Evolutionary conservation across 35 echinoderm and acorn worm genomes (phyloP), one percentile per base, ranked within the genome.

Genomic region (Eucidaris tribuloides): DNA sequence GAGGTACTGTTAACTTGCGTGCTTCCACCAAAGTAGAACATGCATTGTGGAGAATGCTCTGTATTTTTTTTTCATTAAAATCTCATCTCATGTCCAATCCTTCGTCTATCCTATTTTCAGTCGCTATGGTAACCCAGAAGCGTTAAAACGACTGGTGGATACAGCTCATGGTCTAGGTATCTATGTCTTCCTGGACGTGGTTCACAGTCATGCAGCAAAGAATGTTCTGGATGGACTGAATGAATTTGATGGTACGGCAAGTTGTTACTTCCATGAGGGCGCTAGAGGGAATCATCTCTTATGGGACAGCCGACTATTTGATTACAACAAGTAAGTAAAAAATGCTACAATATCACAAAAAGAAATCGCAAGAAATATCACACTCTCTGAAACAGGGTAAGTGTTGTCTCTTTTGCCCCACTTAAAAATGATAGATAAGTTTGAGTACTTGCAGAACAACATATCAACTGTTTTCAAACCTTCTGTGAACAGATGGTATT

Each of bases 171-270:
- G 70, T 34, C 71, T 81, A 4, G 95, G 90, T 2, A 77, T 98
- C 14, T 46, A 45, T 30, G 90, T 98, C 34, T 90, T 93, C 38
- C 64, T 98, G n/a, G 95, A 98, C 76, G 87, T 98, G 11, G 95
- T 98, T 27, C 95, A 98, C 43, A 98, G 95, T 65, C 95, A 98
- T 80, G 90, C 95, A 19, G 90, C 90, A 17, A 98, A 98, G 50
- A 98, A 98, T 66, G 90, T 93, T 0, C 62, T 98, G 6, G 95
- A 98, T 83, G 95, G 95, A 13, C 63, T 98, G 7, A 98, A 98
- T 58, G 59, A 93, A 31, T 98, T 93, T 83, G 95, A 98, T 74
- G 95, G 95, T 17, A 82, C 86, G 0, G 82, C 89, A 18, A 60
- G 86, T 23, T 92, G 90, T 83, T 98, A 86, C 90, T 98, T 98